Evolutionary conservation across 2,888 invertebrate genomes (phyloP).

Genomic region (Rosalia funebris): DNA sequence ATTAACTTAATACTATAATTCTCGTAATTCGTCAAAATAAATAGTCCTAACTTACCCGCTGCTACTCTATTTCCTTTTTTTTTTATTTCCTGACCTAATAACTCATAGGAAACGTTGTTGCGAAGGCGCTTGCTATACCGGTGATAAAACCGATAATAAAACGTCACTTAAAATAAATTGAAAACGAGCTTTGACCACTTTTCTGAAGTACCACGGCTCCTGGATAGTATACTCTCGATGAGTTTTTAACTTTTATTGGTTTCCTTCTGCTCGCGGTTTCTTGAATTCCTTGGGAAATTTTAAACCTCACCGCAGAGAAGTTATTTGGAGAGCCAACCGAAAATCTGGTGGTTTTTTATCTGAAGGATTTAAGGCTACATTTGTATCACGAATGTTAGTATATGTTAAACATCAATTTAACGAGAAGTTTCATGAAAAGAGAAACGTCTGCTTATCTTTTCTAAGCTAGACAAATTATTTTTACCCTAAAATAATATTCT

Average conservation of each 20-base stretch:
- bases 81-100: neutral
- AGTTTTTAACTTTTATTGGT: constrained; percentile 33
- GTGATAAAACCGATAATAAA: constrained; percentile 1
- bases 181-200: constrained; percentile 20
- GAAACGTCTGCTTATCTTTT: too few relatives aligned
- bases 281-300: constrained; percentile 17
- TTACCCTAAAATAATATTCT: too few relatives aligned
- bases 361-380: too few relatives aligned
- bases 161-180: constrained; percentile 25
- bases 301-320: constrained; percentile 10
- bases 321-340: neutral
- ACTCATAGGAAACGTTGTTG: neutral
- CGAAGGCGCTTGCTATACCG: neutral
- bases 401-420: too few relatives aligned
- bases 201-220: constrained; percentile 20
- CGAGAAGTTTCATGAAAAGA: too few relatives aligned
- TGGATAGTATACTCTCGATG: constrained; percentile 24
- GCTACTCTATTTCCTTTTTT: too few relatives aligned
- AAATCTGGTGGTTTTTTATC: too few relatives aligned
- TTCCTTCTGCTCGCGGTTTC: constrained; percentile 16
- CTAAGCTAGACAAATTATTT: too few relatives aligned
- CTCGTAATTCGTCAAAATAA: too few relatives aligned
- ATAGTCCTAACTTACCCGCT: too few relatives aligned
- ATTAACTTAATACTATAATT: too few relatives aligned
- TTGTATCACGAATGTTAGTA: too few relatives aligned